These are phyloP conservation scores for Pomatorhinus ruficollis DNA, from an alignment of 2,113 vertebrate species.

Conservation along the genomic window DNA sequence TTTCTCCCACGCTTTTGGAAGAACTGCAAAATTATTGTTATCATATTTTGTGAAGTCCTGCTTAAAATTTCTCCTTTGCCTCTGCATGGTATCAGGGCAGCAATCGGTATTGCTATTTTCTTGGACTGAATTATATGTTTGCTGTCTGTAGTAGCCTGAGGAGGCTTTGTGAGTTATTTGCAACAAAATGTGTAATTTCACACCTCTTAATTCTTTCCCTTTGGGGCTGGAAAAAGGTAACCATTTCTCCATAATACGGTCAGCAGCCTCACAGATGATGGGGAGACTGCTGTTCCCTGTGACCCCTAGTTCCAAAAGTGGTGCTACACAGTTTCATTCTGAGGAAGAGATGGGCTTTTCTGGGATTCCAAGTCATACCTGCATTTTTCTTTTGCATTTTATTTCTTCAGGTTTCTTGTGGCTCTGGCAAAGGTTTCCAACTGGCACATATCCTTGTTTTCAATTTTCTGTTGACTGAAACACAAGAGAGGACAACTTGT, in stretches of 20 bases:
- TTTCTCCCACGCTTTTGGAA: not conserved
- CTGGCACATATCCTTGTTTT: not conserved
- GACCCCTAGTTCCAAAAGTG: not conserved
- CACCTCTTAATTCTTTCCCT: not conserved
- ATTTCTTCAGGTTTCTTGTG: not conserved
- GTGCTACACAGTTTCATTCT: not conserved
- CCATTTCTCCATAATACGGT: not conserved
- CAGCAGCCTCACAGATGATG: not conserved
- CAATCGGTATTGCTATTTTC: not conserved
- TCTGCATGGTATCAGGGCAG: not conserved
- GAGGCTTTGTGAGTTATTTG: slow-evolving; percentile 7
- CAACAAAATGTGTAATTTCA: not conserved
- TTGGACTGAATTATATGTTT: not conserved
- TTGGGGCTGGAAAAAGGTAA: not conserved
- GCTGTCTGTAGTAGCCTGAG: not conserved
- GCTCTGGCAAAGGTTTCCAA: not conserved
- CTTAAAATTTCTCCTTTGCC: not conserved
- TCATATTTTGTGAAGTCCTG: not conserved
- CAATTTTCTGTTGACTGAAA: not conserved
- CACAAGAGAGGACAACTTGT: not conserved
- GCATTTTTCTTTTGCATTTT: not conserved
- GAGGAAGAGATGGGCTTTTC: not conserved
- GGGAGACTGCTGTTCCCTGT: not conserved
- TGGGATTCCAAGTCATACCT: not conserved
- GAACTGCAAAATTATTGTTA: not conserved